phyloP scores from a whole-genome alignment of 2,113 vertebrate species.

The Anolis sagrei region DNA sequence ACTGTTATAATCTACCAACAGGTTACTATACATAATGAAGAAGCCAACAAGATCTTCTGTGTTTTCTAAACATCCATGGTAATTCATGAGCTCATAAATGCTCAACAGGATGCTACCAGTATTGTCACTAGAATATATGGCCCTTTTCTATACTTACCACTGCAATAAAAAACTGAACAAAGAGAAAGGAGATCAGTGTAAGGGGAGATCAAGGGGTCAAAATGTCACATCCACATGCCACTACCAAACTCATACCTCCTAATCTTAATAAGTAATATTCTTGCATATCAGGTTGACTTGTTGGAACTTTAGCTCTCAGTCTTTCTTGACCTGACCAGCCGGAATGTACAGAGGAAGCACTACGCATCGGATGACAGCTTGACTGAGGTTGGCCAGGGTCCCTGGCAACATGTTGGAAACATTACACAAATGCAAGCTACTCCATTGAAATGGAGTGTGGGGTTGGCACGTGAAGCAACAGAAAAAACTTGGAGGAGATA shows the following conservation, averaged over 20 bases:
- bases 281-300: not conserved
- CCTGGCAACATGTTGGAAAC: not conserved
- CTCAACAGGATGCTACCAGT: not conserved
- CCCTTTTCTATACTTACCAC: not conserved
- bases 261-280: not conserved
- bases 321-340: not conserved
- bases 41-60: not conserved
- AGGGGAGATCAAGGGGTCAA: not conserved
- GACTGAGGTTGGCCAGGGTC: not conserved
- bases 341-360: not conserved
- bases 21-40: not conserved
- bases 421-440: not conserved
- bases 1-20: too few species aligned
- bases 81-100: not conserved
- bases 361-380: not conserved
- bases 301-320: not conserved
- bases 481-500: not conserved
- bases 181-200: not conserved
- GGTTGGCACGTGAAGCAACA: not conserved
- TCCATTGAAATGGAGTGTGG: too few species aligned
- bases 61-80: not conserved
- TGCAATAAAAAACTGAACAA: not conserved
- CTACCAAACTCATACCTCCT: not conserved
- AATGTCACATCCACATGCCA: not conserved
- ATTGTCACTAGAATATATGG: not conserved